Conservation (phyloP, 2,113 vertebrate species). For the Rhinopithecus roxellana region DNA sequence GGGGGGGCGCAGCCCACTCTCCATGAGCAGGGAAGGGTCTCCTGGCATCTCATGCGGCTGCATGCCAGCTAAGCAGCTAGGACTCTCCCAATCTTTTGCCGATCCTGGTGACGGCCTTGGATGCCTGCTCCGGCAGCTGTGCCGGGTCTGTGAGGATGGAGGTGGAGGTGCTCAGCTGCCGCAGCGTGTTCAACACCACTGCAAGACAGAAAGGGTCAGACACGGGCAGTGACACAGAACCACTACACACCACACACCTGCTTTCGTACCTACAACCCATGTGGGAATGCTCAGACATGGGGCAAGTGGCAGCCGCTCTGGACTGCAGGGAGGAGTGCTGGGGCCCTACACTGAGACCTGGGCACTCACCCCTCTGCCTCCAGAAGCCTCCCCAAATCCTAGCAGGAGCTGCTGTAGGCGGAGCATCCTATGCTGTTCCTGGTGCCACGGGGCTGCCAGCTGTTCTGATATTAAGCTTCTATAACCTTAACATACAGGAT, state of each 20-base stretch:
- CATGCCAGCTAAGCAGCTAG: constrained; percentile 75
- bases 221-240: no score
- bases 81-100: constrained; percentile 77
- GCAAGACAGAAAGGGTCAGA: not conserved
- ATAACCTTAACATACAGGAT: not conserved
- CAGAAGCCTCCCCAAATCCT: fast-evolving
- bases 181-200: constrained; percentile 93
- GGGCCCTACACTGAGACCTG: not conserved
- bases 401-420: not conserved
- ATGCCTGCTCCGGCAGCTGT: constrained; percentile 91
- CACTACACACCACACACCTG: fast-evolving
- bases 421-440: not conserved
- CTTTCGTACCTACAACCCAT: fast-evolving
- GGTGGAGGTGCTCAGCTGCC: constrained; percentile 92
- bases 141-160: constrained; percentile 92
- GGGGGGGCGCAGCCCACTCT: not conserved
- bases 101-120: constrained; percentile 82
- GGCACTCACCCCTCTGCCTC: no score
- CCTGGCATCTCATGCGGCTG: not conserved
- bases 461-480: not conserved
- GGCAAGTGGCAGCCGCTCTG: not conserved
- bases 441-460: no score
- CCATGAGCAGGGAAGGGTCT: not conserved
- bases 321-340: not conserved
- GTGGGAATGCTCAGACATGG: not conserved